Evolutionary conservation across 2,888 invertebrate genomes (phyloP).

Genomic region (Synergus itoensis): DNA sequence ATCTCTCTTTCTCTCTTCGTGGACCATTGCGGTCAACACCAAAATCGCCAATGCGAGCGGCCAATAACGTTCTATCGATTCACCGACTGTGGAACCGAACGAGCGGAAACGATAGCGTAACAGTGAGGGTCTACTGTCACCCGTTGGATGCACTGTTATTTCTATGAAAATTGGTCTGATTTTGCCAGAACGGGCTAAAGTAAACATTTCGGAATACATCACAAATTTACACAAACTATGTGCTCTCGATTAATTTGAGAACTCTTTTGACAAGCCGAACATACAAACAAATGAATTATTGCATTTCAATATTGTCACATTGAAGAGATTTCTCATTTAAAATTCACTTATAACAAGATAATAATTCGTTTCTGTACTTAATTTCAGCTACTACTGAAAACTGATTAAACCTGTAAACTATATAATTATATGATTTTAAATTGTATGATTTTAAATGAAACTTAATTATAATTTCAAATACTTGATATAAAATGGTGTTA

Average conservation of each 20-base stretch:
- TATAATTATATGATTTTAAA: too few relatives aligned
- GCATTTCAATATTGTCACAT: slow-evolving; percentile 8
- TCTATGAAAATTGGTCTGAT: slow-evolving; percentile 40
- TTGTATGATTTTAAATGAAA: neutral
- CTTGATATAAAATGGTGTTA: slow-evolving; percentile 8
- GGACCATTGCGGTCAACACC: slow-evolving; percentile 47
- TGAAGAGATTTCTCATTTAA: neutral
- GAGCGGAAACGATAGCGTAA: slow-evolving; percentile 47
- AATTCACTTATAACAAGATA: neutral
- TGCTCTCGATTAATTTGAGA: slow-evolving; percentile 17
- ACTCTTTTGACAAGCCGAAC: slow-evolving; percentile 33
- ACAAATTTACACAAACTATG: slow-evolving; percentile 28
- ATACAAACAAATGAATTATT: neutral
- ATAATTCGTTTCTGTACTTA: too few relatives aligned
- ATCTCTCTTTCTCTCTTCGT: slow-evolving; percentile 43
- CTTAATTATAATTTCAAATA: slow-evolving; percentile 20
- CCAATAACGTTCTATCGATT: slow-evolving; percentile 51
- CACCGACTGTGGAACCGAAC: slow-evolving; percentile 48
- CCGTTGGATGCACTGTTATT: slow-evolving; percentile 41
- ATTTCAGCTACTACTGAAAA: too few relatives aligned
- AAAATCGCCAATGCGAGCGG: slow-evolving; percentile 48
- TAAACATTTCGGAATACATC: slow-evolving; percentile 35
- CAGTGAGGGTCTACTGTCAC: slow-evolving; percentile 47
- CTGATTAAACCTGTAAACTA: too few relatives aligned
- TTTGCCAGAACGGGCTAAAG: slow-evolving; percentile 29